These are phyloP conservation scores for Pollicipes pollicipes DNA, from an alignment of 1,140 invertebrate genomes.

Conservation along the genomic window DNA sequence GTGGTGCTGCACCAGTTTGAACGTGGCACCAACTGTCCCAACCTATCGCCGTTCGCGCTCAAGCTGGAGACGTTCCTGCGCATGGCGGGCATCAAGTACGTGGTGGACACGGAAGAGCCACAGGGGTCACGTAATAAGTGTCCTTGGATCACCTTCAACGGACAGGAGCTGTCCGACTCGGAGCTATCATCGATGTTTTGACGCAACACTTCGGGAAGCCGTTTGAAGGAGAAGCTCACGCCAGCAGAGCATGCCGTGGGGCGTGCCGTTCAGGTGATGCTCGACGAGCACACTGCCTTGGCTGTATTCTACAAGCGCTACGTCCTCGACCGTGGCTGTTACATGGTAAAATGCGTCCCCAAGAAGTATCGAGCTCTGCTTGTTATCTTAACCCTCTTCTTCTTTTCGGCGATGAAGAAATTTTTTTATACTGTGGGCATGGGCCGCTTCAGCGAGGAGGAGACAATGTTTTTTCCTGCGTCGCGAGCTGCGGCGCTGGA, in stretches of 20 bases:
- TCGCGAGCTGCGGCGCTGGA: conserved; percentile 11
- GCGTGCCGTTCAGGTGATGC: too few species aligned
- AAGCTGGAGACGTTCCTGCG: conserved; percentile 23
- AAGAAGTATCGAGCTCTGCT: not conserved
- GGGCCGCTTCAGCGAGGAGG: conserved; percentile 9
- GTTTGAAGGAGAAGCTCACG: conserved; percentile 1
- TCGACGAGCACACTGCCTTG: conserved; percentile 15
- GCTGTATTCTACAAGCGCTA: not conserved
- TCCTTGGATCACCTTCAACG: too few species aligned
- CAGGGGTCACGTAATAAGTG: too few species aligned
- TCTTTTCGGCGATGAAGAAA: not conserved
- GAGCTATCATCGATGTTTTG: too few species aligned
- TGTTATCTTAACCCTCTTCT: not conserved
- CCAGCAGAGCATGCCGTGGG: conserved; percentile 9
- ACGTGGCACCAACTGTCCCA: too few species aligned
- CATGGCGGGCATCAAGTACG: conserved; percentile 21
- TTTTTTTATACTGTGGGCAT: conserved; percentile 9
- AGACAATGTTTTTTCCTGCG: conserved; percentile 11
- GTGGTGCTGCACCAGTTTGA: too few species aligned
- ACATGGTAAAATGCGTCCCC: not conserved
- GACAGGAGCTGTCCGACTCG: too few species aligned
- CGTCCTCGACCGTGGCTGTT: not conserved
- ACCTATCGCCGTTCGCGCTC: conserved; percentile 20
- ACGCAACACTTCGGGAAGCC: conserved; percentile 7
- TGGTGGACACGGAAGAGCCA: too few species aligned